These are phyloP conservation scores for Fragum sueziense DNA, from an alignment of 2,888 invertebrate species.

Conservation along the genomic window DNA sequence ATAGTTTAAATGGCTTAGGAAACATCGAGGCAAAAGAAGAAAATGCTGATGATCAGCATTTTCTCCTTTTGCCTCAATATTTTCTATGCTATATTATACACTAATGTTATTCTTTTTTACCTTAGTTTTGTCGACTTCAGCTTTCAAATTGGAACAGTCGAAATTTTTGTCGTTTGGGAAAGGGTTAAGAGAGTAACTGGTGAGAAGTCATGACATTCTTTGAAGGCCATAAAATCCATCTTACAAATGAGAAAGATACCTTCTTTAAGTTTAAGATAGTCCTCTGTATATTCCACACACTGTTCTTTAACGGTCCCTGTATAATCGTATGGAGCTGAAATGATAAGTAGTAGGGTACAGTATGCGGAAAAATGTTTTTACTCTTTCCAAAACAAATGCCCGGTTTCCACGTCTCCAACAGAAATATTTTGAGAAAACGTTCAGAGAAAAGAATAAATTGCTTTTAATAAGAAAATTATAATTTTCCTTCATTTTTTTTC, in stretches of 20 bases:
- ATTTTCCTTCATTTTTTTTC: no score
- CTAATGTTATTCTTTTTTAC: no score
- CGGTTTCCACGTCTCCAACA: background rate
- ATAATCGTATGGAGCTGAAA: slow-evolving; percentile 8
- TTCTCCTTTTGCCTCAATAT: no score
- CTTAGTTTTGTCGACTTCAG: no score
- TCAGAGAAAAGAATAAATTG: background rate
- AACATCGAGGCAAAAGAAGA: no score
- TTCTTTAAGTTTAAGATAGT: background rate
- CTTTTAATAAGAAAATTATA: background rate
- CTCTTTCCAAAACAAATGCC: background rate
- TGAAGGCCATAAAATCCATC: background rate
- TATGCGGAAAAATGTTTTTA: background rate
- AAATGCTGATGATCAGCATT: no score
- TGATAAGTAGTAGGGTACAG: background rate
- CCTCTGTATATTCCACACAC: background rate
- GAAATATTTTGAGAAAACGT: background rate
- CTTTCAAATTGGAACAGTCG: no score
- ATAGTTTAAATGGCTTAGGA: no score
- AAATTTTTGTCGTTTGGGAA: no score
- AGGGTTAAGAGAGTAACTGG: no score
- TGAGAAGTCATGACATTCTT: no score
- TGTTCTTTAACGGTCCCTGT: slow-evolving; percentile 7
- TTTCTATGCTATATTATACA: no score
- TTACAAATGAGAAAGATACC: background rate